Percentiles rank a stretch among this genome's conserved stretches.
phyloP scores from a whole-genome alignment of 2,797 vertebrate species.

The Melanogrammus aeglefinus region DNA sequence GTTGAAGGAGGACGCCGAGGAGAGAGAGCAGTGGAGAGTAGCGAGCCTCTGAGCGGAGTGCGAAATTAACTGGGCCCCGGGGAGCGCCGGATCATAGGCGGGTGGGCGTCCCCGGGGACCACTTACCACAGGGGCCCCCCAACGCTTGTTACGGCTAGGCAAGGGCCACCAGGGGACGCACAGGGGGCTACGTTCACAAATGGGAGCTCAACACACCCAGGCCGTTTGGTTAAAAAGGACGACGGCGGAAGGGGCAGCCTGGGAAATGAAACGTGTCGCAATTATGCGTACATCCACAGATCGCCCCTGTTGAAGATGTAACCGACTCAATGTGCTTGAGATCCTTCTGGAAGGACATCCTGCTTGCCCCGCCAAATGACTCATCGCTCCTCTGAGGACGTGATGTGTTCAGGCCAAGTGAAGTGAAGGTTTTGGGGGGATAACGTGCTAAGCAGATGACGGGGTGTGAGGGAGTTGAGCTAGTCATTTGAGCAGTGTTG shows the following conservation, averaged over 20 bases:
- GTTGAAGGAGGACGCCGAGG: conserved; percentile 34
- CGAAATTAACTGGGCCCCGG: conserved; percentile 77
- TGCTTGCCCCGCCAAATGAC: conserved; percentile 35
- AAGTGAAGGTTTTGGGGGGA: conserved; percentile 39
- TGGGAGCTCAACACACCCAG: conserved; percentile 61
- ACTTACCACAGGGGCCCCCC: conserved; percentile 72
- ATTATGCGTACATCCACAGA: conserved; percentile 61
- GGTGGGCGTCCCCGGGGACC: conserved; percentile 69
- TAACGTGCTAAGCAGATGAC: conserved; percentile 56
- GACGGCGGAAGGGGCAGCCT: conserved; percentile 50
- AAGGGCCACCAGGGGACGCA: conserved; percentile 68
- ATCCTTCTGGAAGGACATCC: conserved; percentile 67
- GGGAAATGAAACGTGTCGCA: conserved; percentile 47
- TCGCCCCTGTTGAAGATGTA: conserved; percentile 49
- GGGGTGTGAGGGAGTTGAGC: conserved; percentile 53
- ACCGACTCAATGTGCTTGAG: conserved; percentile 63
- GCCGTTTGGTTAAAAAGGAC: conserved; percentile 63
- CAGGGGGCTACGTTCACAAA: conserved; percentile 72
- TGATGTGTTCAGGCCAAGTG: conserved; percentile 54
- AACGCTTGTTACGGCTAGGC: conserved; percentile 72
- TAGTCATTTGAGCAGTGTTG: conserved; percentile 50
- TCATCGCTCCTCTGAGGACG: conserved; percentile 48
- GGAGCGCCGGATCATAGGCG: conserved; percentile 69
- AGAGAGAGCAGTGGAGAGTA: conserved; percentile 64
- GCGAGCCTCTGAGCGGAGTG: conserved; percentile 63